Evolutionary conservation across 37 sponge, comb jelly and placozoan genomes (phyloP).

Genomic region (Eunapius fragilis): DNA sequence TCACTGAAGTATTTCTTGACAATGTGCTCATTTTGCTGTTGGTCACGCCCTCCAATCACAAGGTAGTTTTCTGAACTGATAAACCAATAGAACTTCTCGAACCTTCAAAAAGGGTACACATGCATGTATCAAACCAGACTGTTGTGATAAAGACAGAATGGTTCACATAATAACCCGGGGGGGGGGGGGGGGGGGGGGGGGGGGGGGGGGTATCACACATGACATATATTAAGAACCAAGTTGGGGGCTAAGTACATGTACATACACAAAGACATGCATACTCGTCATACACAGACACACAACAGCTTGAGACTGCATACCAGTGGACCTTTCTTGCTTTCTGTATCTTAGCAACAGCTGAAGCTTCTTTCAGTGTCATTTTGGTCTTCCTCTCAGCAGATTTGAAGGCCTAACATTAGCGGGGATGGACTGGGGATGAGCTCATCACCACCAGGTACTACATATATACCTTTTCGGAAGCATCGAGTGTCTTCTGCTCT

Average conservation of each 20-base stretch:
- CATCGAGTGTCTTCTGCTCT: conserved; percentile 91
- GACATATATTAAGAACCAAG: no score
- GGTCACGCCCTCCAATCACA: conserved; percentile 96
- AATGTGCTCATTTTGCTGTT: conserved; percentile 94
- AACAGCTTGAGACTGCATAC: conserved; percentile 23
- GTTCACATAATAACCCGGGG: no score
- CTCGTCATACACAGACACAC: no score
- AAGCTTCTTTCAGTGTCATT: conserved; percentile 85
- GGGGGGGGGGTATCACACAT: no score
- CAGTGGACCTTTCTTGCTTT: conserved; percentile 94
- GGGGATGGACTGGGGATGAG: background rate
- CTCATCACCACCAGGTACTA: background rate
- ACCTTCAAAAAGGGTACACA: conserved; percentile 45
- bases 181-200: no score
- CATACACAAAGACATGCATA: no score
- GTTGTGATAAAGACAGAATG: no score
- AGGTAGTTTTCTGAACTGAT: conserved; percentile 95
- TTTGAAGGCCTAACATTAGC: conserved; percentile 81
- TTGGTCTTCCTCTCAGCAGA: conserved; percentile 95
- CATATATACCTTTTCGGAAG: conserved; percentile 71
- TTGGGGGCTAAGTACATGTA: background rate
- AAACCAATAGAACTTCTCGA: conserved; percentile 99
- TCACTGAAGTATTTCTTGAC: conserved; percentile 91
- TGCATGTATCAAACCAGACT: background rate
- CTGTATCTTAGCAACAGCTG: conserved; percentile 77